A percentile compares a stretch with the other conserved stretches of the same genome.
Conservation (phyloP, 1,140 invertebrate genomes). For the Pseudachorutes palmiensis region DNA sequence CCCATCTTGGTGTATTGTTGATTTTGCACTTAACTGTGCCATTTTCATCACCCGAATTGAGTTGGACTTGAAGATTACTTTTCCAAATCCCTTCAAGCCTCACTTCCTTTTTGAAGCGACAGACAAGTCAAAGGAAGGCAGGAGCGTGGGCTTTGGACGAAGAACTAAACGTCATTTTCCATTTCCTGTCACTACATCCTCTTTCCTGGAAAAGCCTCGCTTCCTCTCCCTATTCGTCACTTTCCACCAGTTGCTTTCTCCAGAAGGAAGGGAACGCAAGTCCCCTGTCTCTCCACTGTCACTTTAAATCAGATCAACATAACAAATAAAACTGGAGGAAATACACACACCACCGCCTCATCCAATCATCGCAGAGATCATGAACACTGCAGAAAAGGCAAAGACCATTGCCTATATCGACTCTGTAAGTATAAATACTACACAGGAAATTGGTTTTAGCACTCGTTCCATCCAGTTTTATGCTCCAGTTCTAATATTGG, state of each 20-base stretch:
- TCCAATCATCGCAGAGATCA: neutral
- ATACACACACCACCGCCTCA: neutral
- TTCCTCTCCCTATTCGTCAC: neutral
- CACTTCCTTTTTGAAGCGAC: too few species aligned
- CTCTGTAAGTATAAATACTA: neutral
- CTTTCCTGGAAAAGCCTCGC: neutral
- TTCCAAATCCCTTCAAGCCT: too few species aligned
- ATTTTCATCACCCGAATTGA: too few species aligned
- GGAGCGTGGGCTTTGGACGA: too few species aligned
- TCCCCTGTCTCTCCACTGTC: neutral
- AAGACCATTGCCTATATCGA: constrained; percentile 8
- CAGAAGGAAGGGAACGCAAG: neutral
- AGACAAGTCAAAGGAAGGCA: too few species aligned
- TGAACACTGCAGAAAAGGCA: constrained; percentile 4
- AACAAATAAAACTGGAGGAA: neutral
- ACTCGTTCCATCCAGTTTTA: neutral
- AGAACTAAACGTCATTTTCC: neutral
- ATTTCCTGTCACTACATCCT: neutral
- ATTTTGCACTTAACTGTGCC: too few species aligned
- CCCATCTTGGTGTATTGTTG: too few species aligned
- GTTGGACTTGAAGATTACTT: too few species aligned
- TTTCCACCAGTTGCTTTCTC: constrained; percentile 9
- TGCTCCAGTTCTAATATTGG: neutral
- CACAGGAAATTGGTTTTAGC: neutral
- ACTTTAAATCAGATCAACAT: neutral